Percentiles rank a stretch among this genome's conserved stretches.
Conservation (phyloP, 2,888 invertebrate species). For the Hypena proboscidalis region DNA sequence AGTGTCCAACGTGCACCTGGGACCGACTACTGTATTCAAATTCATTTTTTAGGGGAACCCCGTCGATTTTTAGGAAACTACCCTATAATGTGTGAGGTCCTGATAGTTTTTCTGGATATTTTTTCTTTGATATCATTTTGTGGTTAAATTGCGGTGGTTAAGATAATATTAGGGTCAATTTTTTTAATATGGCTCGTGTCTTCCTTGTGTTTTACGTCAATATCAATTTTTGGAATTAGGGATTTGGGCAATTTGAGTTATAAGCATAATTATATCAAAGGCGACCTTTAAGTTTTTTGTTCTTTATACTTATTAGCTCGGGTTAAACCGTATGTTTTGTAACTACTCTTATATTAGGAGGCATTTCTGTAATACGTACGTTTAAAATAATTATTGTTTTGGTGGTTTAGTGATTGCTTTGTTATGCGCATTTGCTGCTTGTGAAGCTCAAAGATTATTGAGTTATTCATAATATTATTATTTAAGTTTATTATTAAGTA, state of each 20-base stretch:
- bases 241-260: conserved; percentile 26
- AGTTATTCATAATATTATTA: too few species aligned
- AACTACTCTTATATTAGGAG: neutral
- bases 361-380: conserved; percentile 4
- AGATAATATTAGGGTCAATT: conserved; percentile 45
- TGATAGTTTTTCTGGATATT: conserved; percentile 49
- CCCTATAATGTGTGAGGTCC: conserved; percentile 72
- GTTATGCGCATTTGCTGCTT: too few species aligned
- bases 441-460: too few species aligned
- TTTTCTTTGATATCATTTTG: conserved; percentile 64
- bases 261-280: conserved; percentile 27
- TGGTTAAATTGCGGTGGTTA: conserved; percentile 53
- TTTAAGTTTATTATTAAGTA: too few species aligned
- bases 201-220: conserved; percentile 25
- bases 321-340: neutral
- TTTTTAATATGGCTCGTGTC: conserved; percentile 42
- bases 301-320: conserved; percentile 13
- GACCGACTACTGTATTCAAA: conserved; percentile 81
- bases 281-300: conserved; percentile 18
- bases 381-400: conserved; percentile 2
- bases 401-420: neutral
- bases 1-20: conserved; percentile 57
- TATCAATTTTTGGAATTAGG: conserved; percentile 35
- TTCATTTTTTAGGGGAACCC: conserved; percentile 65
- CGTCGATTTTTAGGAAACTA: conserved; percentile 68